These are phyloP conservation scores for Clinocottus analis DNA, from an alignment of 2,113 vertebrate species.

Conservation along the genomic window DNA sequence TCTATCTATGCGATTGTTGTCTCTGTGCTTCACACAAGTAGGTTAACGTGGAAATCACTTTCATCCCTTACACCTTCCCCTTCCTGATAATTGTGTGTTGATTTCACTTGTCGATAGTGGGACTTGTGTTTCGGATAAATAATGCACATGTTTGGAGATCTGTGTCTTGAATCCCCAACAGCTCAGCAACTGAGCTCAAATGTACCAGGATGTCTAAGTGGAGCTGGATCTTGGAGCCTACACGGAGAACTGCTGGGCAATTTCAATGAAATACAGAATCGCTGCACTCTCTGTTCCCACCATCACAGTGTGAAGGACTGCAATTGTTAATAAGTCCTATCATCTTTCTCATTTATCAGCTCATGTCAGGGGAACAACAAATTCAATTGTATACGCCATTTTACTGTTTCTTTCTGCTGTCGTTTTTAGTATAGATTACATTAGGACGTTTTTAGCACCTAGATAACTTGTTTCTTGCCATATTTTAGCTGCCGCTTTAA, in stretches of 20 bases:
- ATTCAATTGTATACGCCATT: not conserved
- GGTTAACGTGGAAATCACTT: slow-evolving; percentile 27
- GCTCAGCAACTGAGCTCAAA: slow-evolving; percentile 31
- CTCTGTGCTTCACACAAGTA: slow-evolving; percentile 6
- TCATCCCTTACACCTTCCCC: not conserved
- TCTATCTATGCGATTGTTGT: slow-evolving; percentile 35
- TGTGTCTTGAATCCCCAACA: slow-evolving; percentile 39
- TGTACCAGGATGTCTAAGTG: slow-evolving; percentile 51
- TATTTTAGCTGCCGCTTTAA: not conserved
- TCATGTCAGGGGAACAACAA: not conserved
- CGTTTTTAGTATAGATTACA: not conserved
- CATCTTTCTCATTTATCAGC: not conserved
- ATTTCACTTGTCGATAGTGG: slow-evolving; percentile 45
- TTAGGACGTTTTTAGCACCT: too few species aligned
- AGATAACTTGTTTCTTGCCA: not conserved
- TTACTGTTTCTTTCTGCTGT: not conserved
- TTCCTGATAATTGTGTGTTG: slow-evolving; percentile 35
- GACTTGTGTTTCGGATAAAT: slow-evolving; percentile 36
- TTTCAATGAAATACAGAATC: slow-evolving; percentile 14
- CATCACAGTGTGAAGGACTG: not conserved
- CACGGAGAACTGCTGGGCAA: not conserved
- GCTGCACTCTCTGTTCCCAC: not conserved
- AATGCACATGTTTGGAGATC: slow-evolving; percentile 41
- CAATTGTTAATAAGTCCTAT: not conserved
- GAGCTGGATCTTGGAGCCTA: slow-evolving; percentile 35